Evolutionary conservation across 2,797 vertebrate species (phyloP).

Genomic region (Pseudochirops cupreus): DNA sequence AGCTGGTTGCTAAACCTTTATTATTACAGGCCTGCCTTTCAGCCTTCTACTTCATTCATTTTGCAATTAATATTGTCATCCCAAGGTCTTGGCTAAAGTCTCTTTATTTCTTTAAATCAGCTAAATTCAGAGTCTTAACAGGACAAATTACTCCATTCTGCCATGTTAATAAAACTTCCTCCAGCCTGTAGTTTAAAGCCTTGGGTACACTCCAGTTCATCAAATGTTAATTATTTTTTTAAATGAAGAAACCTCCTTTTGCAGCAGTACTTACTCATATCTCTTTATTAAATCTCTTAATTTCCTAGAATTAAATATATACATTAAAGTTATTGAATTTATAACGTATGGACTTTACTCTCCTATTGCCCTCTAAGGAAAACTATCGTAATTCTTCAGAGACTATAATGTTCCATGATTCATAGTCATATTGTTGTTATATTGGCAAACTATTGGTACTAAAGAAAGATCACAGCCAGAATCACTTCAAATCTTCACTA

Average conservation of each 20-base stretch:
- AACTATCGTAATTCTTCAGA: not conserved
- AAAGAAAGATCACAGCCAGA: not conserved
- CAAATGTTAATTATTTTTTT: not conserved
- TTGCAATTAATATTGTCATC: not conserved
- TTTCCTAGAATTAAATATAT: not conserved
- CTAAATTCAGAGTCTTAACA: not conserved
- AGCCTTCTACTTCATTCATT: not conserved
- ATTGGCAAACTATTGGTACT: not conserved
- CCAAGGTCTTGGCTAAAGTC: not conserved
- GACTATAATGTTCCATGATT: not conserved
- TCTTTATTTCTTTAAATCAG: not conserved
- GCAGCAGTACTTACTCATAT: not conserved
- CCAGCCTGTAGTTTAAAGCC: not conserved
- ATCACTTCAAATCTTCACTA: not conserved
- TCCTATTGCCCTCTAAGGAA: not conserved
- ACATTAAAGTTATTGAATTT: not conserved
- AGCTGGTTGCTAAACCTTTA: not conserved
- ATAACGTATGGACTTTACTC: not conserved
- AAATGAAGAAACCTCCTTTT: not conserved
- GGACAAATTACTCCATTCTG: not conserved
- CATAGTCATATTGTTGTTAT: not conserved
- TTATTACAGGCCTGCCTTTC: not conserved
- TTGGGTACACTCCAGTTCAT: not conserved
- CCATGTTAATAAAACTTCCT: not conserved
- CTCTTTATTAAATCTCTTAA: not conserved